A percentile compares a stretch with the other conserved stretches of the same genome.
Conservation (phyloP, 2,888 invertebrate species). For the Dendrolimus houi region DNA sequence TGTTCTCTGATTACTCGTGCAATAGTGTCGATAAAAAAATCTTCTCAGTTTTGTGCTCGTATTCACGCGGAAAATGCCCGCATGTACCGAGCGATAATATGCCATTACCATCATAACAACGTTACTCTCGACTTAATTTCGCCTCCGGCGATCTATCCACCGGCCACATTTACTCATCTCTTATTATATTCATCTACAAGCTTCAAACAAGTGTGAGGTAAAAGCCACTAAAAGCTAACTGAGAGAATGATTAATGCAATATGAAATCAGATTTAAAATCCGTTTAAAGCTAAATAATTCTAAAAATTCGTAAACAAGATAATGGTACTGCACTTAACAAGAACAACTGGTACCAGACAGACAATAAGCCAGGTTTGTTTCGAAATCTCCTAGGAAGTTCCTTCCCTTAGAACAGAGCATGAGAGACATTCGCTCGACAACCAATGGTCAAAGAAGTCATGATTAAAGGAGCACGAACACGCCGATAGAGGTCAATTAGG, state of each 20-base stretch:
- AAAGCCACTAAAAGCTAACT: too few relatives aligned
- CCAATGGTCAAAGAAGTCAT: slow-evolving; percentile 56
- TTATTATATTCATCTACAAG: slow-evolving; percentile 24
- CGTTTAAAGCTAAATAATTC: too few relatives aligned
- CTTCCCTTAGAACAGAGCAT: slow-evolving; percentile 45
- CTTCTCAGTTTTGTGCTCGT: slow-evolving; percentile 56
- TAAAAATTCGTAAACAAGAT: background rate
- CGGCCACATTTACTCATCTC: slow-evolving; percentile 46
- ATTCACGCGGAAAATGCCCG: slow-evolving; percentile 51
- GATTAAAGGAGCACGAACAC: slow-evolving; percentile 36
- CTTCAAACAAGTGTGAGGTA: too few relatives aligned
- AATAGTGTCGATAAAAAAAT: slow-evolving; percentile 63
- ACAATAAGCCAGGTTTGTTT: slow-evolving; percentile 5
- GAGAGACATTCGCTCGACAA: slow-evolving; percentile 42
- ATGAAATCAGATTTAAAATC: too few relatives aligned
- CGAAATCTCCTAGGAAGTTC: slow-evolving; percentile 55
- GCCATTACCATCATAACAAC: slow-evolving; percentile 65
- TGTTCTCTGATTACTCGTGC: slow-evolving; percentile 46
- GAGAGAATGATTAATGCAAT: too few relatives aligned
- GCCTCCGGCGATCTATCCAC: slow-evolving; percentile 45
- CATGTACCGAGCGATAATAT: slow-evolving; percentile 54
- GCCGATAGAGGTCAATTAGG: slow-evolving; percentile 59
- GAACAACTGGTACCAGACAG: background rate
- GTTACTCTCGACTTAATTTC: slow-evolving; percentile 69
- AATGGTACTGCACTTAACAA: background rate